These are phyloP conservation scores for Acanthosoma haemorrhoidale DNA, from an alignment of 2,888 invertebrate species.

Conservation along the genomic window DNA sequence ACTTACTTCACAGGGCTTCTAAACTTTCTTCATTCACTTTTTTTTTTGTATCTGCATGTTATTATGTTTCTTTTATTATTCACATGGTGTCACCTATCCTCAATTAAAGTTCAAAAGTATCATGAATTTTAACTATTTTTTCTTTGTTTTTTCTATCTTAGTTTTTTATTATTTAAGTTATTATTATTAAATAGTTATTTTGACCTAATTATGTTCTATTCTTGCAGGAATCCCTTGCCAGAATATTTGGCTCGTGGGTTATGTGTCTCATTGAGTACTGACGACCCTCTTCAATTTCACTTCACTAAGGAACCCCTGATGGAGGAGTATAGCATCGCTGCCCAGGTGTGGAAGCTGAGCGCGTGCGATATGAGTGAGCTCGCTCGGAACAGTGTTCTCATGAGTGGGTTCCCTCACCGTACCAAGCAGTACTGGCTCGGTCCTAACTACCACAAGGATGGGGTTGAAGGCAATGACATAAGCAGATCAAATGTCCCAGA, in stretches of 20 bases:
- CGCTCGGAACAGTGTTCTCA: constrained; percentile 89
- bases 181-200: no score
- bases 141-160: no score
- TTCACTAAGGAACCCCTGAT: constrained; percentile 99
- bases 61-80: no score
- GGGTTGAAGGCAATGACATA: constrained; percentile 96
- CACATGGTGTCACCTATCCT: no score
- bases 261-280: constrained; percentile 89
- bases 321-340: constrained; percentile 99
- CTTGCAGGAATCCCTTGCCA: constrained; percentile 81
- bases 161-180: no score
- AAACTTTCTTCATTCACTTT: no score
- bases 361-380: constrained; percentile 99
- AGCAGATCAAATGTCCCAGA: constrained; percentile 95
- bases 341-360: constrained; percentile 98
- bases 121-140: no score
- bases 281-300: constrained; percentile 98
- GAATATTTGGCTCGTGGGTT: constrained; percentile 93
- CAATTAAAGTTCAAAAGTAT: no score
- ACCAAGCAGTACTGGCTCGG: constrained; percentile 98
- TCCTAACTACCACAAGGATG: constrained; percentile 89
- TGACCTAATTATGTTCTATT: no score
- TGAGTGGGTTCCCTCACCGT: constrained; percentile 93
- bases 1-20: no score
- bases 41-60: no score